Conservation (phyloP, 2,113 vertebrate species). For the Lanius ludovicianus region DNA sequence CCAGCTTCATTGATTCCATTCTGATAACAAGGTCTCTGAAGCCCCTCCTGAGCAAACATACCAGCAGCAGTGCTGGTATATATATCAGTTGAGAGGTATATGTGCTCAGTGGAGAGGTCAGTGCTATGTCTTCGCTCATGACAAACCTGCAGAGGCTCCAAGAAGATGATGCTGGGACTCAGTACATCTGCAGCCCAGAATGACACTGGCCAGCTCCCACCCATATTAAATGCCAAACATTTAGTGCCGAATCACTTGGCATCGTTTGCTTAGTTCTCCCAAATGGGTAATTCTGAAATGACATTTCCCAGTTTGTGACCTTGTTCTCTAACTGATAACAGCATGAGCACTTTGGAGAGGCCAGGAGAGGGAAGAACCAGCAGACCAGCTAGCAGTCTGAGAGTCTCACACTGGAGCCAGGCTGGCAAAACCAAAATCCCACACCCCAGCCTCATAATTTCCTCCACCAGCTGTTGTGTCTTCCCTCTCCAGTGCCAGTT, state of each 20-base stretch:
- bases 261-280: neutral
- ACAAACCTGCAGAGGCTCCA: neutral
- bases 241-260: neutral
- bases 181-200: neutral
- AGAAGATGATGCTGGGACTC: neutral
- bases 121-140: neutral
- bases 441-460: neutral
- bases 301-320: neutral
- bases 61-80: neutral
- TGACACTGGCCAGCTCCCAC: neutral
- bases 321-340: neutral
- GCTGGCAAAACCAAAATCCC: neutral
- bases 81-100: too few relatives aligned
- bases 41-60: neutral
- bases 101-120: neutral
- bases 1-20: neutral
- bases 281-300: neutral
- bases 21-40: neutral
- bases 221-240: neutral
- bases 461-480: neutral
- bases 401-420: rapidly evolving
- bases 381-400: neutral
- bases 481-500: neutral
- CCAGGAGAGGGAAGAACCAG: neutral
- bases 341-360: neutral